Percentiles rank a stretch among this genome's conserved stretches.
Conservation (phyloP, 2,113 vertebrate genomes). For the Felis catus region F.catus_Fca126_mat1.0 CM031411.1:109452001-109452500, state of each 20-base stretch:
- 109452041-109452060: constrained; percentile 27
- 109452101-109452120: constrained; percentile 28
- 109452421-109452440: constrained; percentile 89
- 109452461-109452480: constrained; percentile 85
- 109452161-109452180: constrained; percentile 55
- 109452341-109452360: constrained; percentile 84
- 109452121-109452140: constrained; percentile 26
- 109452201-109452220: constrained; percentile 79
- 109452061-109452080: constrained; percentile 25
- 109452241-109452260: constrained; percentile 85
- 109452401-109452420: constrained; percentile 85
- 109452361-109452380: constrained; percentile 87
- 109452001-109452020: neutral
- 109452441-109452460: constrained; percentile 88
- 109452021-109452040: neutral
- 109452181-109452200: constrained; percentile 61
- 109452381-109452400: constrained; percentile 89
- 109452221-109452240: constrained; percentile 83
- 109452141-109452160: constrained; percentile 23
- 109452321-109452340: constrained; percentile 90
- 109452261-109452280: constrained; percentile 88
- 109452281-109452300: constrained; percentile 86
- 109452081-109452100: constrained; percentile 46
- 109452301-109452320: constrained; percentile 87
- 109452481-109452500: constrained; percentile 54